A percentile compares a stretch with the other conserved stretches of the same genome.
These are phyloP conservation scores for Phengaris alcon DNA, from an alignment of 2,888 invertebrate genomes.

Conservation along the genomic window DNA sequence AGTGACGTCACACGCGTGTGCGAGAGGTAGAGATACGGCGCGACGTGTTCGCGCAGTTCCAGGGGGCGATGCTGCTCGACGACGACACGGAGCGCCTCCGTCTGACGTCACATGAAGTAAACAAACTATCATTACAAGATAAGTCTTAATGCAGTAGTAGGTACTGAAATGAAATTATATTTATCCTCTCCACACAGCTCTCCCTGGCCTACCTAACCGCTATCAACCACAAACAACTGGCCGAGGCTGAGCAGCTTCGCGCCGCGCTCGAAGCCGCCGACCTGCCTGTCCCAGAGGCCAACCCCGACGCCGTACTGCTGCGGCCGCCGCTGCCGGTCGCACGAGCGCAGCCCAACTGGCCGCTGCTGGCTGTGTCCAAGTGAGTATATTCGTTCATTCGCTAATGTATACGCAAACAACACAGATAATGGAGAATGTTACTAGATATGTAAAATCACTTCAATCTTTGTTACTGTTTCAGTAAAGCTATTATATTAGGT, in stretches of 20 bases:
- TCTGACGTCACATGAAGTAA: constrained; percentile 43
- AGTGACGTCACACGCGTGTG: neutral
- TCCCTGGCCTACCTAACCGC: constrained; percentile 96
- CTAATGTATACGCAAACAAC: too few species aligned
- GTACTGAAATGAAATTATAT: too few species aligned
- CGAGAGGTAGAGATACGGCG: neutral
- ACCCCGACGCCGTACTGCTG: constrained; percentile 86
- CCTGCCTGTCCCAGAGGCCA: constrained; percentile 83
- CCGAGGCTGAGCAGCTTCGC: constrained; percentile 87
- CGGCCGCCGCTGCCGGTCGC: constrained; percentile 94
- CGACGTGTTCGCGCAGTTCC: constrained; percentile 81
- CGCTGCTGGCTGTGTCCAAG: constrained; percentile 92
- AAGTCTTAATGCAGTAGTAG: too few species aligned
- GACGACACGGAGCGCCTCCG: constrained; percentile 94
- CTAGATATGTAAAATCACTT: too few species aligned
- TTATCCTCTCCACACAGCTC: constrained; percentile 63
- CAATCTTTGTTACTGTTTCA: too few species aligned
- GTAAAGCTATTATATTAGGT: too few species aligned
- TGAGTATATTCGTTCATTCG: constrained; percentile 46
- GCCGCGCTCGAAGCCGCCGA: constrained; percentile 83
- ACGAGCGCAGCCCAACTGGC: constrained; percentile 98
- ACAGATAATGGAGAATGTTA: too few species aligned
- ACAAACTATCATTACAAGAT: too few species aligned
- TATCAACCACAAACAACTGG: constrained; percentile 91
- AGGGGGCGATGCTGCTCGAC: constrained; percentile 94